Percentiles rank a stretch among this genome's conserved stretches.
These are phyloP conservation scores for Exephanes ischioxanthus DNA, from an alignment of 2,888 invertebrate genomes.

Conservation along the genomic window DNA sequence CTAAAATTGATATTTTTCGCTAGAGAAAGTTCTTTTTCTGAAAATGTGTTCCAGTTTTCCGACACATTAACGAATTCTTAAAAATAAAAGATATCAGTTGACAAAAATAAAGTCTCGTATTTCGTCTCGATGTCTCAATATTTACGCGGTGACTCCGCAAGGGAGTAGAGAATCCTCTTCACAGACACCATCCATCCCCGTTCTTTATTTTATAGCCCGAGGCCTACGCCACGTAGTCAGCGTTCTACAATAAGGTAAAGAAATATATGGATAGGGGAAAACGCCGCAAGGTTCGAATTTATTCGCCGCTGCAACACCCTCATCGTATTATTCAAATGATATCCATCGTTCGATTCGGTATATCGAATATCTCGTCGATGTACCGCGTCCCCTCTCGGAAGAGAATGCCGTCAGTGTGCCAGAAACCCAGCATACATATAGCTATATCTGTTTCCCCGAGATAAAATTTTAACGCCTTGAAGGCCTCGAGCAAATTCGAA, in stretches of 20 bases:
- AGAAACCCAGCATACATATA: not conserved
- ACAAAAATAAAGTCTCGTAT: not conserved
- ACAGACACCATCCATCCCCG: constrained; percentile 22
- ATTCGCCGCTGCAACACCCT: constrained; percentile 67
- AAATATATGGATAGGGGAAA: constrained; percentile 20
- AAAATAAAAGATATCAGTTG: not conserved
- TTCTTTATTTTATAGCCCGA: constrained; percentile 24
- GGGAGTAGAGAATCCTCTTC: constrained; percentile 23
- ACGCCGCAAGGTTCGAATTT: constrained; percentile 68
- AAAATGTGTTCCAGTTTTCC: not conserved
- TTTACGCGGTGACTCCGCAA: not conserved
- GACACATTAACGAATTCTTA: not conserved
- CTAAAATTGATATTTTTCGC: not conserved
- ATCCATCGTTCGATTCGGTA: constrained; percentile 61
- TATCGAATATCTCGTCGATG: constrained; percentile 68
- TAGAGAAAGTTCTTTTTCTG: not conserved
- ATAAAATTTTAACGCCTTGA: constrained; percentile 37
- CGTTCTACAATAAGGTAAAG: constrained; percentile 2
- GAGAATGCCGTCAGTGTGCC: constrained; percentile 10
- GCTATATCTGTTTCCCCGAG: not conserved
- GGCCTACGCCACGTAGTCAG: constrained; percentile 8
- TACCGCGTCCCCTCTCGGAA: constrained; percentile 9
- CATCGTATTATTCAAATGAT: constrained; percentile 76
- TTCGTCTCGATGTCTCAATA: not conserved
- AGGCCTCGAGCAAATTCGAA: not conserved